These are phyloP conservation scores for Garra rufa DNA, from an alignment of 2,113 vertebrate genomes.

Conservation along the genomic window DNA sequence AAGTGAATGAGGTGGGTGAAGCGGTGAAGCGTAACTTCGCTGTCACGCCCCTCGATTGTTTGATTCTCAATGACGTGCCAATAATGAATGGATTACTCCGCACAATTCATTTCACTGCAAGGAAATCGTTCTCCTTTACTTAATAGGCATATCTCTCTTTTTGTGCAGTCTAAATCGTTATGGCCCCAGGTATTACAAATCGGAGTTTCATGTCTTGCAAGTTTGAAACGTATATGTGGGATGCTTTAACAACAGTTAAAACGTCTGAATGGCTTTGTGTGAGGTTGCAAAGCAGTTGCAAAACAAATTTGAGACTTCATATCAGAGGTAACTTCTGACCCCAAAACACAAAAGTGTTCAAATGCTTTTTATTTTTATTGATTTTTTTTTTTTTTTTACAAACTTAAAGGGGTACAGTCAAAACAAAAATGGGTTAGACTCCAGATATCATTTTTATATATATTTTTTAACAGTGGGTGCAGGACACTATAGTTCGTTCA, in stretches of 20 bases:
- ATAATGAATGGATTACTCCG: slow-evolving; percentile 27
- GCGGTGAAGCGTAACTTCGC: slow-evolving; percentile 17
- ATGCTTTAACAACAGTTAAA: neutral
- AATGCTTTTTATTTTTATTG: neutral
- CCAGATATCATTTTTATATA: too few species aligned
- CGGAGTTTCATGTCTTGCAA: neutral
- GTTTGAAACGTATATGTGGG: neutral
- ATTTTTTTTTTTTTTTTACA: too few species aligned
- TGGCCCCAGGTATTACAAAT: neutral
- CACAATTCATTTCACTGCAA: neutral
- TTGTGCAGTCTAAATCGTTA: neutral
- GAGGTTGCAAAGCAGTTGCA: neutral
- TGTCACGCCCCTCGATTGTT: slow-evolving; percentile 39
- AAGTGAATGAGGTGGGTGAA: slow-evolving; percentile 26
- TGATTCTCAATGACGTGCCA: neutral
- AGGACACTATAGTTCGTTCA: too few species aligned
- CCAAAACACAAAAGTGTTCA: neutral
- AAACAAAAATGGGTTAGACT: too few species aligned
- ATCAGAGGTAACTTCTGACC: neutral
- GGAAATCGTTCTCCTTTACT: neutral
- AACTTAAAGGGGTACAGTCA: too few species aligned
- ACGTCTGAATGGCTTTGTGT: neutral
- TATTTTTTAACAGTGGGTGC: too few species aligned
- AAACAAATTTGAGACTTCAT: neutral
- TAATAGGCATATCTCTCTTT: neutral